Base-by-base conservation (phyloP, 1,140 invertebrate genomes). In the Littorina saxatilis region DNA sequence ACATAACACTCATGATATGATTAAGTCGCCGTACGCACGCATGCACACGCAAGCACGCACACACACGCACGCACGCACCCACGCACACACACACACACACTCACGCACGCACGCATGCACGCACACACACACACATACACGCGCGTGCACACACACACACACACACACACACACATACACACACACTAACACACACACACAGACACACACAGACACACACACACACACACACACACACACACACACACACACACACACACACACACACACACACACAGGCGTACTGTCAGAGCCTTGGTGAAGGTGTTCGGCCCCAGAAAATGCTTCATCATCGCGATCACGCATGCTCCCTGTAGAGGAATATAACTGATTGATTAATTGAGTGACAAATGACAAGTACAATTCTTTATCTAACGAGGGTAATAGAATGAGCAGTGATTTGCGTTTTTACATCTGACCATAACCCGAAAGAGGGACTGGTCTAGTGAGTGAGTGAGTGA, bases 281-380 rank as follows among this genome's bases (percentile, higher is more conserved):
- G 29, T 87, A 92, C 91, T 47, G 84, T 86, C 7, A 98, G 92
- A 9, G 97, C 97, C 47, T 94, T 68, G 4, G 39, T 61, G 35
- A 68, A 81, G 15, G 68, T 74, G n/a, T 74, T n/a, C 39, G 61
- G n/a, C 27, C 73, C 47, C 0, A 66, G 73, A 23, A 74, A 73
- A 29, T 63, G 95, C 81, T 96, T 95, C 96, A 99, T 97, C 98
- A 99, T 99, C 40, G 97, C 94, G 39, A 99, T 96, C n/a, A 99
- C 95, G 0, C 96, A 96, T 32, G 96, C 96, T 39, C 97, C 97
- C 96, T 93, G 89, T 0, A 84, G 80, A 58, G 68, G 29, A 35
- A 75, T 15, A 75, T 52, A 73, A 20, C 39, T 35, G 9, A 32
- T 7, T 11, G 9, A 35, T 29, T 35, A 35, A 2, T 35, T 70